These are phyloP conservation scores for Lepus timidus DNA, from an alignment of 2,113 vertebrate genomes.

Conservation along the genomic window DNA sequence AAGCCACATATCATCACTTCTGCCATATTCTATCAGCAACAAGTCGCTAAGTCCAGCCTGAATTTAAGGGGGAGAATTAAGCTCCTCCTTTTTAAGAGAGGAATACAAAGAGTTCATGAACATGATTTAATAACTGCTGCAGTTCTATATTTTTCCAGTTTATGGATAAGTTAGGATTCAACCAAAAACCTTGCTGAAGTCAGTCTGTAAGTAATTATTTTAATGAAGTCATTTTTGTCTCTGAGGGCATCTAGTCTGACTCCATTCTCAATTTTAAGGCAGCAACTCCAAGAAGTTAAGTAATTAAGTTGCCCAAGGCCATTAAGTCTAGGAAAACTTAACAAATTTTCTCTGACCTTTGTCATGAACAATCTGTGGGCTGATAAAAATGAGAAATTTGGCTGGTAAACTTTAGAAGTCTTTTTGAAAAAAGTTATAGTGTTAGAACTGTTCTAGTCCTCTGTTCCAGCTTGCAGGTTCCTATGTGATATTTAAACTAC, in stretches of 20 bases:
- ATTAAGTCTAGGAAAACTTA: slow-evolving; percentile 31
- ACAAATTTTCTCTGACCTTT: slow-evolving; percentile 25
- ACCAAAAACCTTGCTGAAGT: slow-evolving; percentile 25
- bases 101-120: not conserved
- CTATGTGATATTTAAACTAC: not conserved
- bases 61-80: not conserved
- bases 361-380: not conserved
- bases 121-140: not conserved
- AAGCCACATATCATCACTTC: not conserved
- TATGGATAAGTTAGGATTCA: slow-evolving; percentile 42
- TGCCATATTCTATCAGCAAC: not conserved
- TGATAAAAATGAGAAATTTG: slow-evolving; percentile 49
- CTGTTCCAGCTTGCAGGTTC: not conserved
- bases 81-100: not conserved
- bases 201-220: not conserved
- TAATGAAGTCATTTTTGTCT: not conserved
- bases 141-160: slow-evolving; percentile 40
- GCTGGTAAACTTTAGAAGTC: not conserved
- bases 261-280: not conserved
- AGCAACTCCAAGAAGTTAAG: slow-evolving; percentile 14
- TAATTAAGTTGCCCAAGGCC: not conserved
- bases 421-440: not conserved
- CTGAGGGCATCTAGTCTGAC: not conserved
- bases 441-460: not conserved
- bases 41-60: not conserved